Conservation (phyloP, 2,797 vertebrate genomes). For the Bovichtus diacanthus region DNA sequence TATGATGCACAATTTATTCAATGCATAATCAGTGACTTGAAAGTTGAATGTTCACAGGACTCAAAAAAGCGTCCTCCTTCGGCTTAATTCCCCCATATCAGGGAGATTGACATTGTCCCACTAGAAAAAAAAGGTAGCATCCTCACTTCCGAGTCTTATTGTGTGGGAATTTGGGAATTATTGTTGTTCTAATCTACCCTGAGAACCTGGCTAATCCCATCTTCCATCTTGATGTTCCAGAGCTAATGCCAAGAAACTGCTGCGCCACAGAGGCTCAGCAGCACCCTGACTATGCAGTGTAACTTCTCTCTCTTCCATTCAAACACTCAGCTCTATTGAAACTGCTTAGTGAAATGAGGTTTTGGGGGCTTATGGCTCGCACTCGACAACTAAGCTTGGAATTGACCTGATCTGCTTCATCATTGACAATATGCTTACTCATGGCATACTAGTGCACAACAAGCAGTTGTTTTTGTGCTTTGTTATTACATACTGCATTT, state of each 20-base stretch:
- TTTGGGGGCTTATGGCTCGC: constrained; percentile 30
- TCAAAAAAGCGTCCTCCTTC: too few species aligned
- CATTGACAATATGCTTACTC: constrained; percentile 40
- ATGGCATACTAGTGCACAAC: constrained; percentile 12
- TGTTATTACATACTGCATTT: constrained; percentile 1
- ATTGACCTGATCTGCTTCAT: constrained; percentile 40
- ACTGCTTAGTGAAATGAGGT: constrained; percentile 40
- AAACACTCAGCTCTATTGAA: constrained; percentile 39
- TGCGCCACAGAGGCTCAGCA: constrained; percentile 51
- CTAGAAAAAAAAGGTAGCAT: constrained; percentile 19
- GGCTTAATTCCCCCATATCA: not conserved
- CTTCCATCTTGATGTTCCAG: constrained; percentile 65
- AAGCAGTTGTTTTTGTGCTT: constrained; percentile 20
- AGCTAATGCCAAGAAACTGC: constrained; percentile 54
- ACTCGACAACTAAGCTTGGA: constrained; percentile 19
- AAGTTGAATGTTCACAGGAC: not conserved
- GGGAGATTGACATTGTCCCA: constrained; percentile 42
- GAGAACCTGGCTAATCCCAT: constrained; percentile 67
- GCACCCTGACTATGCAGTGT: constrained; percentile 27
- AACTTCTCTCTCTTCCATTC: constrained; percentile 32
- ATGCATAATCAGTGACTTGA: not conserved
- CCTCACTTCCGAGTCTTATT: constrained; percentile 41
- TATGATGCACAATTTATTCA: not conserved
- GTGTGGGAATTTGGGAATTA: constrained; percentile 65
- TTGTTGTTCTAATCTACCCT: constrained; percentile 70